Base-by-base conservation (phyloP, 2,113 vertebrate species). In the Ictalurus furcatus region DNA sequence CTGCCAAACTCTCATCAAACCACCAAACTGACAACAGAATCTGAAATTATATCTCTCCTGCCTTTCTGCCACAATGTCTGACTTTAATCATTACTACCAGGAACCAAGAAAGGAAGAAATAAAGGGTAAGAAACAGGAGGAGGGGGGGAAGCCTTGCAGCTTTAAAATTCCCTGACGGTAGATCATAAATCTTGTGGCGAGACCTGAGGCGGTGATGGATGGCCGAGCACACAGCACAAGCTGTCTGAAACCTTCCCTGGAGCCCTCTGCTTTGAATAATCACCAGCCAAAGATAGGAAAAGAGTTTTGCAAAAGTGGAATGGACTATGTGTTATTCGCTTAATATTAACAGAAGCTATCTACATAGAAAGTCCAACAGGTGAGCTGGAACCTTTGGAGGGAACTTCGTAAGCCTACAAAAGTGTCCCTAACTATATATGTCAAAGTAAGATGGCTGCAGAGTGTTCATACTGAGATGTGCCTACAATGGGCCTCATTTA, bases 1-100 rank as follows among this genome's bases (percentile, higher is more conserved):
- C 86, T 88, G 91, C 88, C 89, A 91, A 82, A 88, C 52, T 28
- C 71, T 88, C 90, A 40, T 90, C 90, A 90, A 82, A 86, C 86
- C 61, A 84, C 30, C 67, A 40, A 76, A 82, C 71, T 81, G 88
- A 90, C 87, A 88, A 73, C 80, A 23, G 63, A 85, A 92, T 92
- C 91, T 90, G 88, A 89, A 92, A 90, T 90, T 88, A 89, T 90
- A 92, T 92, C 89, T 89, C 78, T 61, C 44, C 28, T 9, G 48
- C 85, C 67, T 54, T 89, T 59, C 69, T 83, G 85, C 88, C 85
- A 40, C 84, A 40, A 37, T 81, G 88, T 80, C 91, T 61, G 85
- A 67, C 86, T 90, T 89, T 87, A 88, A 88, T 87, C 89, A 73
- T 90, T 78, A 73, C 86, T 4, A 84, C 19, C 58, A 79, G 82